Base-by-base conservation (phyloP, 2,797 vertebrate genomes). In the Lithobates sylvaticus region DNA sequence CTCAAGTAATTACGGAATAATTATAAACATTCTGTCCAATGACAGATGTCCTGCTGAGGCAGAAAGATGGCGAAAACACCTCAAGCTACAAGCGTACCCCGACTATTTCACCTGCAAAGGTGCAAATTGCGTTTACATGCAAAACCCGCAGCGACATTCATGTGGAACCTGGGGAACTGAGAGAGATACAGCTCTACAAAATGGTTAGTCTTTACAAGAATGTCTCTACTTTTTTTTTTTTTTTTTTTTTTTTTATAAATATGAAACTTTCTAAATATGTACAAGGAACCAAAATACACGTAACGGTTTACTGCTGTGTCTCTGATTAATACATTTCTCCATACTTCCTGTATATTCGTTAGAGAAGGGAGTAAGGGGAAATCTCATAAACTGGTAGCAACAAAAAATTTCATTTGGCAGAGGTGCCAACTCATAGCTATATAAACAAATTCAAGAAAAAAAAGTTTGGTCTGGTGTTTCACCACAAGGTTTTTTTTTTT, bases 101-200 rank as follows among this genome's bases (percentile, higher is more conserved):
- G 15, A 2, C 67, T 74, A 42, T 65, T 10, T 36, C 34, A 23
- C 84, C 77, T 32, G 2, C 50, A 18, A 83, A 36, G 8, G 58
- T 87, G 8, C 75, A 29, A 0, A 76, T 81, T 27, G 85, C 85
- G 13, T 87, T 87, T 26, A 83, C 42, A 29, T 83, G 85, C 15
- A 87, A 34, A 61, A 83, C 76, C 10, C 5, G 8, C 1, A 39
- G 36, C 12, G 58, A 79, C 47, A 50, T 77, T 47, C 71, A 18
- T 0, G 26, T 87, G 76, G 85, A 79, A 18, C 50, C 58, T 16
- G 85, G 76, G 26, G 39, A 39, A 15, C 44, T 58, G 23, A 26
- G 12, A n/a, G 85, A 87, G 50, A 5, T 87, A 27, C 85, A 78
- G 70, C 42, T 50, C 13, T 87, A 83, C 9, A 68, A 87, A 26